Conservation (phyloP, 2,888 invertebrate genomes). For the Diarsia dahlii region DNA sequence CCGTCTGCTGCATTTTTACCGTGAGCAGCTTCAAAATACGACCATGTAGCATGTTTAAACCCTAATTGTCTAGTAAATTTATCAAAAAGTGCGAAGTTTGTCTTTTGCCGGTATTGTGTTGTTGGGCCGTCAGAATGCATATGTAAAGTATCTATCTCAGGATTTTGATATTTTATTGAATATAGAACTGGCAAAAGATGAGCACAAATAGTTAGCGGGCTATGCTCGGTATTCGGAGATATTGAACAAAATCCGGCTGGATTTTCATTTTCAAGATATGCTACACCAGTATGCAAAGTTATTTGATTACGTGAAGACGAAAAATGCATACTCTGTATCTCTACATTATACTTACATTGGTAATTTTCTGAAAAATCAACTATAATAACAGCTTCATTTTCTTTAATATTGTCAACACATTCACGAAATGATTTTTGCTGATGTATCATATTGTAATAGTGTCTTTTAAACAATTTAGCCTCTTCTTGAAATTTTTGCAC, state of each 20-base stretch:
- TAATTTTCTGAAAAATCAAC: conserved; percentile 42
- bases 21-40: too few species aligned
- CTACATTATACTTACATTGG: conserved; percentile 33
- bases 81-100: too few species aligned
- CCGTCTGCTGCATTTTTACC: too few species aligned
- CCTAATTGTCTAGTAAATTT: too few species aligned
- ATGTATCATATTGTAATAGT: conserved; percentile 33
- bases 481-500: conserved; percentile 20
- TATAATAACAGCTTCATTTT: conserved; percentile 35
- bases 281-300: conserved; percentile 42
- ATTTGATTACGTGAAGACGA: conserved; percentile 32
- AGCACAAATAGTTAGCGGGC: conserved; percentile 37
- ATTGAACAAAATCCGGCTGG: conserved; percentile 40
- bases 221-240: conserved; percentile 36
- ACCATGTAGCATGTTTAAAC: too few species aligned
- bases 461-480: conserved; percentile 17
- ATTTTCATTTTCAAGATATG: conserved; percentile 41
- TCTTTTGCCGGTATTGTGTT: too few species aligned
- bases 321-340: conserved; percentile 42
- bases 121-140: too few species aligned
- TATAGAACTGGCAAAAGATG: conserved; percentile 37
- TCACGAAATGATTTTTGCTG: conserved; percentile 25
- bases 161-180: conserved; percentile 31
- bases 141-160: conserved; percentile 36
- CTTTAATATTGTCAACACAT: conserved; percentile 33